Evolutionary conservation across 2,113 vertebrate species (phyloP).

Genomic region (Callospermophilus lateralis): DNA sequence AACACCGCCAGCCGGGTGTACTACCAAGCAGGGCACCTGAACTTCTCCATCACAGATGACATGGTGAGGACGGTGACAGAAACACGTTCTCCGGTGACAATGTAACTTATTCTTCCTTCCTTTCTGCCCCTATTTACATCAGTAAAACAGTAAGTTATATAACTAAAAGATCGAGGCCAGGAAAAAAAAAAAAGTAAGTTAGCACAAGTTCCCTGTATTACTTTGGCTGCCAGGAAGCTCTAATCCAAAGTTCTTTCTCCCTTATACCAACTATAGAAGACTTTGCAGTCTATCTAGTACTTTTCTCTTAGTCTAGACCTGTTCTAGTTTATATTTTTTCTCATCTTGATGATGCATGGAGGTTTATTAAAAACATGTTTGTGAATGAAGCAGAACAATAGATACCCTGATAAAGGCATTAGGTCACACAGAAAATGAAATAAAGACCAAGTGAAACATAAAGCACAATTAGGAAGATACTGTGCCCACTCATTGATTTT

Average conservation of each 20-base stretch:
- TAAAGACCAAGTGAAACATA: conserved; percentile 18
- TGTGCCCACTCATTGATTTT: background rate
- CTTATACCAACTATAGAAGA: background rate
- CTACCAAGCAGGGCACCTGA: conserved; percentile 73
- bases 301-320: background rate
- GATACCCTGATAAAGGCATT: background rate
- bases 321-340: background rate
- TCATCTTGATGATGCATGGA: background rate
- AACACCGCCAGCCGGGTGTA: conserved; percentile 87
- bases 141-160: background rate
- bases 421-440: background rate
- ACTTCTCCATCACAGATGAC: conserved; percentile 84
- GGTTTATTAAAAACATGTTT: background rate
- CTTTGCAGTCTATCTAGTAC: background rate
- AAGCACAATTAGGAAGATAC: conserved; percentile 38
- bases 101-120: background rate
- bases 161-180: background rate
- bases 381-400: conserved; percentile 3
- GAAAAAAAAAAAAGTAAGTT: background rate
- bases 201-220: background rate
- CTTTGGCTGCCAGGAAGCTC: conserved; percentile 10
- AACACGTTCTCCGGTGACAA: background rate
- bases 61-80: conserved; percentile 81
- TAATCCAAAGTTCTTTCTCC: conserved; percentile 39
- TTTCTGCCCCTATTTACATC: background rate